Base-by-base conservation (phyloP, 35 echinoderm and acorn worm species). In the Chiridota heheva region DNA sequence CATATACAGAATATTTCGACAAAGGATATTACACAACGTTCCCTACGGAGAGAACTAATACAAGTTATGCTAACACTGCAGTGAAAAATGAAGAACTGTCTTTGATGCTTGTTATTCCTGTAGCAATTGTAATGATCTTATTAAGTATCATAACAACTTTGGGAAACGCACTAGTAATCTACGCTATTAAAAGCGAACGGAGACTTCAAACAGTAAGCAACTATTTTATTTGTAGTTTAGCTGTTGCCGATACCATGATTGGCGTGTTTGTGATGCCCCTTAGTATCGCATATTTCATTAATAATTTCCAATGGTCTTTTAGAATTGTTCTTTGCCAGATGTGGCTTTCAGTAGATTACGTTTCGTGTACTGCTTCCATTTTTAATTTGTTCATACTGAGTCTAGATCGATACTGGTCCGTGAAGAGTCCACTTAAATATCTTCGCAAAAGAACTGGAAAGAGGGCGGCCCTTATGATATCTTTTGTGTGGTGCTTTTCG, bases 341-440 rank as follows among this genome's bases (percentile, higher is more conserved):
- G 29, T 98, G 95, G 95, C 44, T 98, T 29, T 88, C 89, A 3
- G 64, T 89, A 35, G 95, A 98, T 42, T 98, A 98, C 47, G 95
- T 92, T 12, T 92, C 84, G n/a, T 88, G 87, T 57, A 98, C 95
- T 40, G 90, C 95, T 70, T 98, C 95, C 53, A 98, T 98, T 36
- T 91, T 98, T 51, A 98, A 92, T 84, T 70, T 98, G 8, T 91
- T 91, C 58, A 81, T 98, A 40, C 62, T 98, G 36, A 92, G 89
- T 82, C 62, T 98, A 28, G 95, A 98, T 47, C 71, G 95, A 12
- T 98, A 98, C 72, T 98, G 95, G 95, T 98, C 95, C 1, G 90
- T 98, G 22, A 90, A 81, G 40, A 91, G 74, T 28, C 95, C 95
- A 3, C 72, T 98, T 43, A 87, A 91, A 82, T 98, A 98, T 62